Conservation (phyloP, 2,113 vertebrate species). For the Ahaetulla prasina region DNA sequence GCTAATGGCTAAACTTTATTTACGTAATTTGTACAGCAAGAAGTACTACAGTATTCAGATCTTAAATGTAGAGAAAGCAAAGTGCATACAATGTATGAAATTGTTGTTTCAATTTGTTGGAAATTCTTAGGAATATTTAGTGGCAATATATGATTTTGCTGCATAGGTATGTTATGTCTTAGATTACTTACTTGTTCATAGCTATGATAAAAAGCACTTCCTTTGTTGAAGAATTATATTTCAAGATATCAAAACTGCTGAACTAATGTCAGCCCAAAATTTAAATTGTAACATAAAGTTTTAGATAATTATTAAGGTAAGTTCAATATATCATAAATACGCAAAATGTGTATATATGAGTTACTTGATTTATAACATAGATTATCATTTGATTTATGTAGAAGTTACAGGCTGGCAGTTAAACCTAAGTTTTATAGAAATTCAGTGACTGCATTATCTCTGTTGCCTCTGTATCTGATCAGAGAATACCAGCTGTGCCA, state of each 20-base stretch:
- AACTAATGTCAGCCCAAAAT: slow-evolving; percentile 46
- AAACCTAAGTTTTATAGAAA: slow-evolving; percentile 27
- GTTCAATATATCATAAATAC: slow-evolving; percentile 27
- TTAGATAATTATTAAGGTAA: slow-evolving; percentile 48
- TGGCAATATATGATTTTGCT: slow-evolving; percentile 47
- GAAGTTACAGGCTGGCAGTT: neutral
- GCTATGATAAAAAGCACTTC: slow-evolving; percentile 51
- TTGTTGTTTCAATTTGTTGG: slow-evolving; percentile 63
- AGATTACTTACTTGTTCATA: slow-evolving; percentile 50
- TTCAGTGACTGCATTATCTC: slow-evolving; percentile 8
- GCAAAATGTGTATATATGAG: slow-evolving; percentile 20
- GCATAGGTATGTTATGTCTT: slow-evolving; percentile 54
- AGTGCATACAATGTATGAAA: slow-evolving; percentile 69
- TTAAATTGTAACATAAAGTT: slow-evolving; percentile 32
- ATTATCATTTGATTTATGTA: neutral
- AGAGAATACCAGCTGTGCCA: slow-evolving; percentile 50
- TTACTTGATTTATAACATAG: slow-evolving; percentile 28
- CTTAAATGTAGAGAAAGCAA: slow-evolving; percentile 71
- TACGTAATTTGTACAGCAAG: slow-evolving; percentile 66
- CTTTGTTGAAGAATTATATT: slow-evolving; percentile 49
- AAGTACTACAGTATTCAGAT: slow-evolving; percentile 65
- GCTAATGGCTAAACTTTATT: slow-evolving; percentile 69
- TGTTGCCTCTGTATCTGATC: slow-evolving; percentile 39
- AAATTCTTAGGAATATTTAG: slow-evolving; percentile 57
- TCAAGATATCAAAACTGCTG: slow-evolving; percentile 42